These are phyloP conservation scores for Rhinophrynus dorsalis DNA, from an alignment of 2,797 vertebrate genomes.

Conservation along the genomic window DNA sequence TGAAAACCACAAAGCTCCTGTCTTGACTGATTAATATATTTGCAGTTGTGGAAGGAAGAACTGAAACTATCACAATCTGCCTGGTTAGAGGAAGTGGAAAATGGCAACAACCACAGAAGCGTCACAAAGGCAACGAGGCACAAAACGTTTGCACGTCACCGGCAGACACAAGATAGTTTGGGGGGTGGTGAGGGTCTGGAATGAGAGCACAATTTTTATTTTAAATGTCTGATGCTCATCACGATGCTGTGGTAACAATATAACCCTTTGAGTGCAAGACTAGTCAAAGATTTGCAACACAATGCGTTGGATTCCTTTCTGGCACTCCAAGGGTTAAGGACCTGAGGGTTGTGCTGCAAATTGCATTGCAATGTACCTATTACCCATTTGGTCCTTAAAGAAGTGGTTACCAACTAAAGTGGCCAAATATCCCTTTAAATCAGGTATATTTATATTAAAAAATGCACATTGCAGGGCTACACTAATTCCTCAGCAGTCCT, in stretches of 20 bases:
- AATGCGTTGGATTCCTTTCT: too few relatives aligned
- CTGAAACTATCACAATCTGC: conserved; percentile 19
- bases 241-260: not conserved
- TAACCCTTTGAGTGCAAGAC: too few relatives aligned
- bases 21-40: not conserved
- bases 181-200: not conserved
- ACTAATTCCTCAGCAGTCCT: too few relatives aligned
- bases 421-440: too few relatives aligned
- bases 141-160: conserved; percentile 20
- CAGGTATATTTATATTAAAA: too few relatives aligned
- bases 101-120: conserved; percentile 36
- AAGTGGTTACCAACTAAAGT: too few relatives aligned
- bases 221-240: not conserved
- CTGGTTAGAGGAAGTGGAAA: conserved; percentile 43
- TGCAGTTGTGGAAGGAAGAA: not conserved
- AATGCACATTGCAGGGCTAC: too few relatives aligned
- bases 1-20: not conserved
- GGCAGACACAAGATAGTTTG: not conserved
- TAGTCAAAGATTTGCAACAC: too few relatives aligned
- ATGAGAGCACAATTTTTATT: not conserved
- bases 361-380: too few relatives aligned
- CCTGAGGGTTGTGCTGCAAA: too few relatives aligned
- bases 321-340: too few relatives aligned
- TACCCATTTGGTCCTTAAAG: too few relatives aligned
- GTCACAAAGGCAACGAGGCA: conserved; percentile 25